Base-by-base conservation (phyloP, 2,888 invertebrate species). In the Mimas tiliae region DNA sequence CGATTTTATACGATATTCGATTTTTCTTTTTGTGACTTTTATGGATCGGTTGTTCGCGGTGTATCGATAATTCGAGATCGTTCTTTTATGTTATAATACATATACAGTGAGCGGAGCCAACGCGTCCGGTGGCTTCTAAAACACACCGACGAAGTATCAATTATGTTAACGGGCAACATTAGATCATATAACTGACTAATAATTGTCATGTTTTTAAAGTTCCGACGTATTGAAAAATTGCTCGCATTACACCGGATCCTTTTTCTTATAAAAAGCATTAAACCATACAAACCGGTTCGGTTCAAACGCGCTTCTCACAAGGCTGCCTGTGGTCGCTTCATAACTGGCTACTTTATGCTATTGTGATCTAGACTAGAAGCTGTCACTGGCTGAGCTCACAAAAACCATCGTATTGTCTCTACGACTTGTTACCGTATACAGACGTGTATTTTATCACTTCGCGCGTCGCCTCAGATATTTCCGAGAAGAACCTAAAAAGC, bases 341-440 rank as follows among this genome's bases (percentile, higher is more conserved):
- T 91, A 91, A 90, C 91, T 88, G 89, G 88, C 88, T 87, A 88
- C 87, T 91, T 90, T 89, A 89, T 89, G 88, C 91, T 86, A 90
- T 92, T 91, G 91, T 92, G 89, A 88, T 88, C 91, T 91, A 87
- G 86, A 81, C 90, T 90, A 91, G 89, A 85, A 84, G 87, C 80
- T 81, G 86, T 85, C 83, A 82, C 82, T 80, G 73, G 68, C 68
- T 50, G 6, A 50, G 80, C 76, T 74, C 73, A 87, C 86, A 93
- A 91, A 92, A 93, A 92, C 86, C 76, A 76, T 77, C 74, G 86
- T 88, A 91, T 90, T 91, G 91, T 91, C 85, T 89, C 78, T 83
- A 84, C 62, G 85, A 81, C 85, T 82, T 85, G 85, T 87, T 87
- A 81, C 88, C 86, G 81, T 88, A 78, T 75, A 77, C 73, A 76